Evolutionary conservation across 2,888 invertebrate species (phyloP).

Genomic region (Tipula unca): DNA sequence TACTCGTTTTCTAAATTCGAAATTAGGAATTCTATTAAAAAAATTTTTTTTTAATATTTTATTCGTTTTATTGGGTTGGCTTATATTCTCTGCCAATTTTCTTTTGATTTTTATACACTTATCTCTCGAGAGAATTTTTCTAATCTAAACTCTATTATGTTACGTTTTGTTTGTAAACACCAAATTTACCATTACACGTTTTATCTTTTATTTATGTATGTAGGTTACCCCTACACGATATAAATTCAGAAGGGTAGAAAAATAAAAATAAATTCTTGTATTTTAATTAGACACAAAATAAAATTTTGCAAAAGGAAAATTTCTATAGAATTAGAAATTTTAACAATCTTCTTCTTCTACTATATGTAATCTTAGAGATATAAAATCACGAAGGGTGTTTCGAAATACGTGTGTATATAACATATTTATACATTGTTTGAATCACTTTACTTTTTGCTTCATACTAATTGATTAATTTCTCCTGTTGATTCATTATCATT

Average conservation of each 20-base stretch:
- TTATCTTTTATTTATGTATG: neutral
- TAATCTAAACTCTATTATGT: neutral
- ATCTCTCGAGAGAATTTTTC: neutral
- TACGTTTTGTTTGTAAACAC: neutral
- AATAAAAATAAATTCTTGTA: neutral
- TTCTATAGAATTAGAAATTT: neutral
- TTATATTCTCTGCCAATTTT: neutral
- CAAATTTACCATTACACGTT: neutral
- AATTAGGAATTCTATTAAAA: neutral
- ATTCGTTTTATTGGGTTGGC: neutral
- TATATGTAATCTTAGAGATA: neutral
- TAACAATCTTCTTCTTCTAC: neutral
- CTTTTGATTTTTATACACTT: neutral
- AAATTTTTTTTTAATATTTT: neutral
- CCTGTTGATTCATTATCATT: neutral
- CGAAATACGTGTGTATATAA: neutral
- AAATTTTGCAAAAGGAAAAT: neutral
- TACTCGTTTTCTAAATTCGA: neutral
- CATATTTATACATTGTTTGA: neutral
- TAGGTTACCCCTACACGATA: neutral
- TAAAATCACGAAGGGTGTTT: neutral
- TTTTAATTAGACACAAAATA: constrained; percentile 8
- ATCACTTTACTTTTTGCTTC: neutral
- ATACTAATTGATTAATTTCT: neutral
- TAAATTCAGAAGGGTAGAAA: neutral